These are phyloP conservation scores for Ashinkailepas kermadecensis DNA, from an alignment of 2,888 invertebrate species.

Conservation along the genomic window DNA sequence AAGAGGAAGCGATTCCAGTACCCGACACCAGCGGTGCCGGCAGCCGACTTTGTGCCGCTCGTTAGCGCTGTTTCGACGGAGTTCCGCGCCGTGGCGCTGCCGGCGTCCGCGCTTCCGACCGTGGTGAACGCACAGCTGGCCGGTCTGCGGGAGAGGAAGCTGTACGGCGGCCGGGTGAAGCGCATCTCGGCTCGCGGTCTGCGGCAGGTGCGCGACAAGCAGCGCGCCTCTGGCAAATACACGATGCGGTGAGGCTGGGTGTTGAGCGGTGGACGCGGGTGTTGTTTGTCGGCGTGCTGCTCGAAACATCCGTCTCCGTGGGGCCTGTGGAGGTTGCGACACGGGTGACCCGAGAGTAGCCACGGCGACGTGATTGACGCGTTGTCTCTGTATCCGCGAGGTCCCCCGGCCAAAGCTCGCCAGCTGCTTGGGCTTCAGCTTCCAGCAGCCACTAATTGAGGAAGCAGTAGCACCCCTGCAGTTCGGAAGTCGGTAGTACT, in stretches of 20 bases:
- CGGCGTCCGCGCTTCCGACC: neutral
- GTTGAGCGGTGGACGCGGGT: neutral
- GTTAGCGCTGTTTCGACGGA: neutral
- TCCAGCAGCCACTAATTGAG: too few relatives aligned
- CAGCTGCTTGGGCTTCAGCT: too few relatives aligned
- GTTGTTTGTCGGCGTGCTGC: too few relatives aligned
- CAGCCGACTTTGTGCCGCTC: neutral
- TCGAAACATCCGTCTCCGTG: too few relatives aligned
- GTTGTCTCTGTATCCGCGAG: too few relatives aligned
- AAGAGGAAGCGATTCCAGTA: slow-evolving; percentile 8
- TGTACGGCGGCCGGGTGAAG: neutral
- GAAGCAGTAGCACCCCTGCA: too few relatives aligned
- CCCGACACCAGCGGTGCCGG: neutral
- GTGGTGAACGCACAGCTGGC: neutral
- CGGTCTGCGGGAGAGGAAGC: neutral
- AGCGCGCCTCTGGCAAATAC: slow-evolving; percentile 6
- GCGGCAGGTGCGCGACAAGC: neutral
- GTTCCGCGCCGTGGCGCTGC: slow-evolving; percentile 1
- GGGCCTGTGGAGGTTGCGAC: too few relatives aligned
- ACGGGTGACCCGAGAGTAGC: too few relatives aligned
- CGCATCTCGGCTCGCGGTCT: neutral
- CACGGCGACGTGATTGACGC: too few relatives aligned
- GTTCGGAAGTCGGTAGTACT: too few relatives aligned
- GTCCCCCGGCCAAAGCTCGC: too few relatives aligned
- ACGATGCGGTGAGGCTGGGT: neutral